These are phyloP conservation scores for Ficedula albicollis DNA, from an alignment of 2,797 vertebrate species.

Conservation along the genomic window DNA sequence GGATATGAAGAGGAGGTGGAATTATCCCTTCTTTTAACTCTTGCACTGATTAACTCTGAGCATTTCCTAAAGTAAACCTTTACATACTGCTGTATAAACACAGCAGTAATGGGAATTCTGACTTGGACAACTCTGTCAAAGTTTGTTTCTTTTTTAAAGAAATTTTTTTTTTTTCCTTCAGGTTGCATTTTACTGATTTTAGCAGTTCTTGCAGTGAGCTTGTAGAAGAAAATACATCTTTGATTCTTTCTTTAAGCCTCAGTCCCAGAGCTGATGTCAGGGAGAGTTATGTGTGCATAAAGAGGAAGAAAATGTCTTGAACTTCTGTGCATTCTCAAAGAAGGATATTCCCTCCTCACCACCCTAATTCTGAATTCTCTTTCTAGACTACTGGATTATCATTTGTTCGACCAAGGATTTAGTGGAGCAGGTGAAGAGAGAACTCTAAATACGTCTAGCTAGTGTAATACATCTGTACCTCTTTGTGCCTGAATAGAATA, in stretches of 20 bases:
- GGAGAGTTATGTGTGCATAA: background rate
- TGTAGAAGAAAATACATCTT: background rate
- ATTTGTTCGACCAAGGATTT: background rate
- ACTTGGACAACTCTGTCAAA: background rate
- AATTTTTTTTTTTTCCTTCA: background rate
- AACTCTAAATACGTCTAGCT: background rate
- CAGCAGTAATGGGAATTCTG: background rate
- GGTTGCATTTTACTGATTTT: background rate
- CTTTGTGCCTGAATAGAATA: background rate
- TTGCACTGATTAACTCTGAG: background rate
- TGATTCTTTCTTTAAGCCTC: background rate
- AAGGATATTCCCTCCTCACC: background rate
- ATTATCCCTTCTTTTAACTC: background rate
- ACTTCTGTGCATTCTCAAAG: background rate
- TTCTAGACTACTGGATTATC: background rate
- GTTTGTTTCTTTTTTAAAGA: background rate
- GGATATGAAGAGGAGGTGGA: background rate
- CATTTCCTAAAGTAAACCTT: background rate
- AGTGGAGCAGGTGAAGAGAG: background rate
- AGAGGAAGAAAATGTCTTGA: background rate
- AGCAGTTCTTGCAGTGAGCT: background rate
- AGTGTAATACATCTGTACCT: background rate
- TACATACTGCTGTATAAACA: background rate
- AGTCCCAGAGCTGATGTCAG: background rate
- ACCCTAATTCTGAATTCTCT: background rate